Evolutionary conservation across 1,140 invertebrate genomes (phyloP).

Genomic region (Luehdorfia chinensis): DNA sequence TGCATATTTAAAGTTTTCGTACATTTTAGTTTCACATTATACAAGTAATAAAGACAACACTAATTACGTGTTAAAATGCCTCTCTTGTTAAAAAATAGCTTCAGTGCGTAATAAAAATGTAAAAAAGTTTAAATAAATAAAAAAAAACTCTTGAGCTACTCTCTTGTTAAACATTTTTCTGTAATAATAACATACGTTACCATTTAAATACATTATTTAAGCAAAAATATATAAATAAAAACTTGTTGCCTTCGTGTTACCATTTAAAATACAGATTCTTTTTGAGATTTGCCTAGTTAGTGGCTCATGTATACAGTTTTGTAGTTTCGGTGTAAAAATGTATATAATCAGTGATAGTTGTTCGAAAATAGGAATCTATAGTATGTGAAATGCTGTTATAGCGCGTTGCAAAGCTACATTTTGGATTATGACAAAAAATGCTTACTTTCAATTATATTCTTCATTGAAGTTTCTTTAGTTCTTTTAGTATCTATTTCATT

Average conservation of each 20-base stretch:
- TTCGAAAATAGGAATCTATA: neutral
- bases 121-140: neutral
- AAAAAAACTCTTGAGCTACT: neutral
- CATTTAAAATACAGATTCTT: neutral
- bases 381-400: no score
- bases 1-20: no score
- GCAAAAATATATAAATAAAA: no score
- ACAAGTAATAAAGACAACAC: no score
- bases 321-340: constrained; percentile 14
- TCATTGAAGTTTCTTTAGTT: no score
- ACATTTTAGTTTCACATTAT: no score
- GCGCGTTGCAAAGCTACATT: no score
- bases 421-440: no score
- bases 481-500: no score
- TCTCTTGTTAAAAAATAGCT: constrained; percentile 3
- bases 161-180: constrained; percentile 8
- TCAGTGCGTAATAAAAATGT: constrained; percentile 1
- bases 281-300: neutral
- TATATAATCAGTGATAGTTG: neutral
- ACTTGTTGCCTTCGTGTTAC: no score
- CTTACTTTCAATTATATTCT: no score
- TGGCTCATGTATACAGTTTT: neutral
- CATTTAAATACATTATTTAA: neutral
- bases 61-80: no score
- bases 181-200: constrained; percentile 4